Percentiles rank a stretch among this genome's conserved stretches.
These are phyloP conservation scores for Vanessa atalanta DNA, from an alignment of 1,140 invertebrate genomes.

Conservation along the genomic window DNA sequence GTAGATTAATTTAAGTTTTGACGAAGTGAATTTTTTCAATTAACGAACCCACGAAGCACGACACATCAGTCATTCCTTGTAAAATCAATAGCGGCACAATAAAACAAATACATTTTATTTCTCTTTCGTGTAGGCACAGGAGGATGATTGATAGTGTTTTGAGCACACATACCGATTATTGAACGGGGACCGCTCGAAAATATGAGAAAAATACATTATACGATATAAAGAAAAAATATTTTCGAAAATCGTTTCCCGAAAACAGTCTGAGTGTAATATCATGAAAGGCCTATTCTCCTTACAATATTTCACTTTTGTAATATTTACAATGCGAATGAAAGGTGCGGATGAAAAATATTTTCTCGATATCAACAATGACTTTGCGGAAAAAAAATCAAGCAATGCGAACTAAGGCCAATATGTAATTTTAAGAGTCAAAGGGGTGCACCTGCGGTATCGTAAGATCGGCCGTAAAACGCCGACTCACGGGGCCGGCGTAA, in stretches of 20 bases:
- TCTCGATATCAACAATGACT: conserved; percentile 59
- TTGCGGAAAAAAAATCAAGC: conserved; percentile 42
- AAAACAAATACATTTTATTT: conserved; percentile 78
- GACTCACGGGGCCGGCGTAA: conserved; percentile 72
- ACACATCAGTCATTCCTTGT: conserved; percentile 50
- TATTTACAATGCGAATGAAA: conserved; percentile 49
- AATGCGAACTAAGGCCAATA: conserved; percentile 47
- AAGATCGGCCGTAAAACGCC: conserved; percentile 69
- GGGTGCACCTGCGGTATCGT: conserved; percentile 65
- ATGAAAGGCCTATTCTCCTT: conserved; percentile 16
- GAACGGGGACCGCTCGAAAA: conserved; percentile 54
- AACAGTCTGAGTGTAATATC: conserved; percentile 18
- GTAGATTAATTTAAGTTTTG: neutral
- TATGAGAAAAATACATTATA: conserved; percentile 39
- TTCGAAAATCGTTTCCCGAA: conserved; percentile 24
- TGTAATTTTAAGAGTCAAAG: conserved; percentile 63
- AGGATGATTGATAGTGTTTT: conserved; percentile 77
- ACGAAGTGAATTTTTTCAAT: neutral
- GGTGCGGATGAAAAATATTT: conserved; percentile 55
- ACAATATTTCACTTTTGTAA: conserved; percentile 26
- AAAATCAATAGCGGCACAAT: conserved; percentile 74
- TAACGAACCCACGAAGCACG: neutral
- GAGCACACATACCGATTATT: conserved; percentile 72
- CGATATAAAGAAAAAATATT: conserved; percentile 37
- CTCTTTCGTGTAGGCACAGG: conserved; percentile 64